These are phyloP conservation scores for Pseudolaguvia tuberculata DNA, from an alignment of 2,113 vertebrate genomes.

Conservation along the genomic window DNA sequence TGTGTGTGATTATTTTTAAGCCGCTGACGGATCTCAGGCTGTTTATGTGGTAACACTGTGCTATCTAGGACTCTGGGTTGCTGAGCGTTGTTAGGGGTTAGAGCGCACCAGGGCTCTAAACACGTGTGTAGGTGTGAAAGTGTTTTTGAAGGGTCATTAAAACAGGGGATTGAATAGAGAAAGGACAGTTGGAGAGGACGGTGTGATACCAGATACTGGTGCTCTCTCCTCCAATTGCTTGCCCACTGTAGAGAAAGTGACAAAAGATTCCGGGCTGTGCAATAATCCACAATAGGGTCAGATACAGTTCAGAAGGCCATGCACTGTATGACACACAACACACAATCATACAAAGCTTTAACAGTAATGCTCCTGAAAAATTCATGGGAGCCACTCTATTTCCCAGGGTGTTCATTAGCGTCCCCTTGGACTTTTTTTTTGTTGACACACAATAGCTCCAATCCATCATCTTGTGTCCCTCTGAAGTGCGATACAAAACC, in stretches of 20 bases:
- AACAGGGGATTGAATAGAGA: not conserved
- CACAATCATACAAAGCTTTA: not conserved
- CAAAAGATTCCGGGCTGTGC: slow-evolving; percentile 33
- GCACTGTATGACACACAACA: slow-evolving; percentile 15
- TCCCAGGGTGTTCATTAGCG: slow-evolving; percentile 20
- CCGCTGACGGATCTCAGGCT: slow-evolving; percentile 32
- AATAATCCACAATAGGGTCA: slow-evolving; percentile 35
- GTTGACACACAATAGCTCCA: slow-evolving; percentile 12
- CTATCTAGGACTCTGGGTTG: slow-evolving; percentile 22
- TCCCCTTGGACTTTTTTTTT: slow-evolving; percentile 13
- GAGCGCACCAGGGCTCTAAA: slow-evolving; percentile 23
- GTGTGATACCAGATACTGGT: slow-evolving; percentile 39
- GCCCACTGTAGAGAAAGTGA: slow-evolving; percentile 31
- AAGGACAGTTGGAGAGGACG: slow-evolving; percentile 26
- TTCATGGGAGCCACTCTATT: slow-evolving; percentile 32
- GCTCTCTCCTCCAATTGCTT: slow-evolving; percentile 4
- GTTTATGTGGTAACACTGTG: slow-evolving; percentile 38
- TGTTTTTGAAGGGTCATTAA: slow-evolving; percentile 25
- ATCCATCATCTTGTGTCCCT: slow-evolving; percentile 19
- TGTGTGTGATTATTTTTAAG: slow-evolving; percentile 37
- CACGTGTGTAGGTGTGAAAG: slow-evolving; percentile 29
- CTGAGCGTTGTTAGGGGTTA: slow-evolving; percentile 36
- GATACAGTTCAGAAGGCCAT: slow-evolving; percentile 44
- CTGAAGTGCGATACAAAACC: not conserved
- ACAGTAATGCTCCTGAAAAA: slow-evolving; percentile 34